Evolutionary conservation across 2,113 vertebrate genomes (phyloP).

Genomic region (Vimba vimba): DNA sequence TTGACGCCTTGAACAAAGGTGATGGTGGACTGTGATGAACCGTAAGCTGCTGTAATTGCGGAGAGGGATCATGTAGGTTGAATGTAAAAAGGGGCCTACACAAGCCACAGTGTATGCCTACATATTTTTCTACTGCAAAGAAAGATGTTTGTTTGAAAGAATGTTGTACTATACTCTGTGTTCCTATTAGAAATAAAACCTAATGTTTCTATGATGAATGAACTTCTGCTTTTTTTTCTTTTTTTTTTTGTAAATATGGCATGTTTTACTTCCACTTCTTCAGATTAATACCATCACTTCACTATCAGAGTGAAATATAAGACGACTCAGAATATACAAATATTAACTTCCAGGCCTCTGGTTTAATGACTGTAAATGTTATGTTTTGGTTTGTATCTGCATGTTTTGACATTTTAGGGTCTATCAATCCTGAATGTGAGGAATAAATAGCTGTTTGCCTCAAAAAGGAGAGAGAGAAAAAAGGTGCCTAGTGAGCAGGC

Average conservation of each 20-base stretch:
- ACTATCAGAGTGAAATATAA: not conserved
- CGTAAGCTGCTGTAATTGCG: slow-evolving; percentile 45
- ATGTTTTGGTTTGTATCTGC: not conserved
- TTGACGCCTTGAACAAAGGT: slow-evolving; percentile 20
- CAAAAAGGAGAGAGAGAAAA: not conserved
- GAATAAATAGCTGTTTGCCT: not conserved
- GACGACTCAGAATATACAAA: not conserved
- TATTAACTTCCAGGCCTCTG: not conserved
- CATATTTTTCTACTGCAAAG: slow-evolving; percentile 57
- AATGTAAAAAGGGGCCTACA: slow-evolving; percentile 50
- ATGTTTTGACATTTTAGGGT: not conserved
- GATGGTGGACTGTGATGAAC: slow-evolving; percentile 35
- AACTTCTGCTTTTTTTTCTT: slow-evolving; percentile 13
- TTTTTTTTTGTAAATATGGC: not conserved
- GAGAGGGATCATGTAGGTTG: slow-evolving; percentile 52
- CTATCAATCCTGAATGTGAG: not conserved
- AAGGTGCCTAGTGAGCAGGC: not conserved
- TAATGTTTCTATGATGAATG: slow-evolving; percentile 51
- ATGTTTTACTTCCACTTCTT: not conserved
- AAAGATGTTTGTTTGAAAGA: slow-evolving; percentile 47
- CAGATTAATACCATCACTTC: not conserved
- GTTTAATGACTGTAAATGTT: not conserved
- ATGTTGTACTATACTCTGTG: slow-evolving; percentile 46
- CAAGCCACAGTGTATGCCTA: slow-evolving; percentile 33
- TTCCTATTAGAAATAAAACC: slow-evolving; percentile 62